These are phyloP conservation scores for Halocynthia aurantium DNA, from an alignment of 23 tunicate species.

Conservation along the genomic window DNA sequence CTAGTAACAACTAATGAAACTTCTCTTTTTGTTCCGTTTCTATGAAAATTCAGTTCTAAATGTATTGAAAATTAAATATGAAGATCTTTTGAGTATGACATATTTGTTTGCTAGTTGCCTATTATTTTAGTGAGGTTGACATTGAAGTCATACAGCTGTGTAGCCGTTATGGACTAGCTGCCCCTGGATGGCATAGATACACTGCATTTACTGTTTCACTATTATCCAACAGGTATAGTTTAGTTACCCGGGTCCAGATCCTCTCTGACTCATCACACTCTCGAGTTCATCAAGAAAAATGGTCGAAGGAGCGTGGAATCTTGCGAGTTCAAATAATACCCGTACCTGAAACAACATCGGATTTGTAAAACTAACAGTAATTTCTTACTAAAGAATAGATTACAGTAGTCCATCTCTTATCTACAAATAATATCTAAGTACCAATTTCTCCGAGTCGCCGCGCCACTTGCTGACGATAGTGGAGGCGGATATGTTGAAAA, in stretches of 20 bases:
- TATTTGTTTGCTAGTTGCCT: too few species aligned
- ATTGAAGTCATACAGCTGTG: too few species aligned
- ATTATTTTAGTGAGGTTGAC: too few species aligned
- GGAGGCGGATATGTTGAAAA: constrained; percentile 93
- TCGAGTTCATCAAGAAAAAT: constrained; percentile 93
- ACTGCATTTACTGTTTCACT: too few species aligned
- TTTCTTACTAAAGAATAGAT: background rate
- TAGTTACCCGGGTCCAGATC: constrained; percentile 83
- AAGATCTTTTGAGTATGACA: too few species aligned
- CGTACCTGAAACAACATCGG: constrained; percentile 51
- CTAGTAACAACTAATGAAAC: too few species aligned
- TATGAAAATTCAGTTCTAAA: too few species aligned
- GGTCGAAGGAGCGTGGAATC: constrained; percentile 96
- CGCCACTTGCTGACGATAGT: constrained; percentile 98
- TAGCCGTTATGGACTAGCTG: too few species aligned
- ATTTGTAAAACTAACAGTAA: background rate
- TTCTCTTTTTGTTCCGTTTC: too few species aligned
- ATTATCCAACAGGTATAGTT: too few species aligned
- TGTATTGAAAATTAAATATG: too few species aligned
- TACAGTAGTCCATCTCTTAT: background rate
- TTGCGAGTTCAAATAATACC: constrained; percentile 84
- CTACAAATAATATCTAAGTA: background rate
- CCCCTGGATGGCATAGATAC: too few species aligned
- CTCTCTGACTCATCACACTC: constrained; percentile 93
- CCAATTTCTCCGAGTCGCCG: constrained; percentile 96